These are phyloP conservation scores for Diabrotica virgifera DNA, from an alignment of 1,140 invertebrate species.

Conservation along the genomic window DNA sequence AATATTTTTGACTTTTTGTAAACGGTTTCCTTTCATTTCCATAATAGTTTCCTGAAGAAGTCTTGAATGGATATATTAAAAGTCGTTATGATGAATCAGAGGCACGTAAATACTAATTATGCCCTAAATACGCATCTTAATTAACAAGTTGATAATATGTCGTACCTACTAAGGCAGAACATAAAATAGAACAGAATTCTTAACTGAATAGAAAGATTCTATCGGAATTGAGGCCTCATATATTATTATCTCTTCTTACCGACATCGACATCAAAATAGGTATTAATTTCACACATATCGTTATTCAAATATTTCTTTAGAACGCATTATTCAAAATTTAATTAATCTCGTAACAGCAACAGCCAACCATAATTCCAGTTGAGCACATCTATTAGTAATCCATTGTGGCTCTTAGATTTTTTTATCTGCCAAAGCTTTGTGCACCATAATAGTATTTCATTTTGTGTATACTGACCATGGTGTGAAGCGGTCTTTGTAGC, in stretches of 20 bases:
- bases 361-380: conserved; percentile 10
- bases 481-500: conserved; percentile 11
- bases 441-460: conserved; percentile 14
- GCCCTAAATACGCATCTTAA: too few species aligned
- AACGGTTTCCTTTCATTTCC: too few species aligned
- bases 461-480: conserved; percentile 14
- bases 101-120: too few species aligned
- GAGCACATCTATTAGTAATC: conserved; percentile 14
- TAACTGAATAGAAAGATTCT: too few species aligned
- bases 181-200: too few species aligned
- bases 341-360: conserved; percentile 7
- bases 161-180: too few species aligned
- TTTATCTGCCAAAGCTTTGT: conserved; percentile 14
- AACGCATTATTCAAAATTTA: conserved; percentile 11
- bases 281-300: background rate
- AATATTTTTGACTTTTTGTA: too few species aligned
- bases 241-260: background rate
- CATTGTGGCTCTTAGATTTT: conserved; percentile 10
- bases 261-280: background rate
- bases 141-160: too few species aligned
- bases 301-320: conserved; percentile 3
- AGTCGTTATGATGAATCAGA: too few species aligned
- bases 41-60: too few species aligned
- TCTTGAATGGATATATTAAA: too few species aligned
- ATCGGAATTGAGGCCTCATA: too few species aligned